These are phyloP conservation scores for Frieseomelitta varia DNA, from an alignment of 1,140 invertebrate genomes.

Conservation along the genomic window DNA sequence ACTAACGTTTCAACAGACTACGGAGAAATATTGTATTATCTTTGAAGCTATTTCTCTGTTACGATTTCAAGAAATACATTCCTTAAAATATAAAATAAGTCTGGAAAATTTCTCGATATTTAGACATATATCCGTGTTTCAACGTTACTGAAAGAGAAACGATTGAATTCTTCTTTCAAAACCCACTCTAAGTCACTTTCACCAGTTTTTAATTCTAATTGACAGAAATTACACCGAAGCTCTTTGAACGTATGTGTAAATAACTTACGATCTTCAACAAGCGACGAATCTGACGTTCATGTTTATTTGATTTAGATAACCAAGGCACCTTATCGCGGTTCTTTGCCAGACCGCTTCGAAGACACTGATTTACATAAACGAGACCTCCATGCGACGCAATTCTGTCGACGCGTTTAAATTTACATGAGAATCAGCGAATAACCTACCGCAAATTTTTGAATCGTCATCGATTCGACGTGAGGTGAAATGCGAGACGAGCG, in stretches of 20 bases:
- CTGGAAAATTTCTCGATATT: too few relatives aligned
- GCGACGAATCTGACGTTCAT: neutral
- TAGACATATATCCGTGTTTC: too few relatives aligned
- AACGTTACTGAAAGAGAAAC: too few relatives aligned
- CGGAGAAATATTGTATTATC: too few relatives aligned
- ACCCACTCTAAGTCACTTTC: too few relatives aligned
- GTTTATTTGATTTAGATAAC: constrained; percentile 14
- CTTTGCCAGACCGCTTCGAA: neutral
- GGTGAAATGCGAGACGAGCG: neutral
- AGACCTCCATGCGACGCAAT: neutral
- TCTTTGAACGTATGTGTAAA: neutral
- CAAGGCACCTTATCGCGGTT: neutral
- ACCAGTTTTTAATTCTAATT: neutral
- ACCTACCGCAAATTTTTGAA: constrained; percentile 7
- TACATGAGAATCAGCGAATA: constrained; percentile 49
- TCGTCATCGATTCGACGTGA: neutral
- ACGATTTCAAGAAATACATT: too few relatives aligned
- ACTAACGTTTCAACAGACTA: too few relatives aligned
- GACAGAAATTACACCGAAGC: neutral
- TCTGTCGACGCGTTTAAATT: constrained; percentile 36
- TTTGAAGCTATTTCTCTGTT: too few relatives aligned
- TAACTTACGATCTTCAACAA: constrained; percentile 11
- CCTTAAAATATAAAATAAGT: too few relatives aligned
- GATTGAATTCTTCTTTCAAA: too few relatives aligned
- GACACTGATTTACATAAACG: constrained; percentile 32